Evolutionary conservation across 2,888 invertebrate genomes (phyloP), one percentile per base, ranked within the genome.

Genomic region (Minunthozetes semirufus): DNA sequence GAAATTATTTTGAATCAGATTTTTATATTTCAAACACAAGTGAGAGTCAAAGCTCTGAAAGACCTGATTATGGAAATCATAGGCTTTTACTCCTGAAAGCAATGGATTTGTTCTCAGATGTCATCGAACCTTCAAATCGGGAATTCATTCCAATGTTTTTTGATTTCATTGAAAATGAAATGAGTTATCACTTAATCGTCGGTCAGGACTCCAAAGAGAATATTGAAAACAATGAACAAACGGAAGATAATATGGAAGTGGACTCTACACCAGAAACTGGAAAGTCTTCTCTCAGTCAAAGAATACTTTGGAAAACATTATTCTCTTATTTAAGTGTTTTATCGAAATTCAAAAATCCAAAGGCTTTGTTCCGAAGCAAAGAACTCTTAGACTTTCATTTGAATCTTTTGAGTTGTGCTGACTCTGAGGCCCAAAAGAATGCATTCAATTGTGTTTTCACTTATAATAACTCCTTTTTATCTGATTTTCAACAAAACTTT

Each of bases 401-500:
- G 81, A 90, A 94, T 81, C 87, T 97, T 72, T 82, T 98, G 11
- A 88, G 89, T 68, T 89, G 92, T 77, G 89, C 89, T 80, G 90
- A 91, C 82, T 83, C 88, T 0, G 88, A 88, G 0, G 85, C 97
- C 8, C 97, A 97, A 83, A 92, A 90, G 82, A 87, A 88, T 72
- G 92, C 95, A 0, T 83, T 98, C 56, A 90, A 91, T 81, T 97
- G 95, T 82, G 83, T 98, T 1, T 84, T 93, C 80, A 88, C 91
- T 0, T 97, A 83, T 79, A 82, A 82, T 75, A 80, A 80, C 66
- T 81, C 82, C 72, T 82, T 80, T 78, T 77, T 84, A 4, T 77
- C 76, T 11, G 82, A 82, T 1, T 84, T 84, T 80, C 82, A 78
- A 82, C 89, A 88, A 56, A 88, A 92, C 80, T 84, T 98, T 71